Evolutionary conservation across 2,113 vertebrate species (phyloP).

Genomic region (Hydrochoerus hydrochaeris): DNA sequence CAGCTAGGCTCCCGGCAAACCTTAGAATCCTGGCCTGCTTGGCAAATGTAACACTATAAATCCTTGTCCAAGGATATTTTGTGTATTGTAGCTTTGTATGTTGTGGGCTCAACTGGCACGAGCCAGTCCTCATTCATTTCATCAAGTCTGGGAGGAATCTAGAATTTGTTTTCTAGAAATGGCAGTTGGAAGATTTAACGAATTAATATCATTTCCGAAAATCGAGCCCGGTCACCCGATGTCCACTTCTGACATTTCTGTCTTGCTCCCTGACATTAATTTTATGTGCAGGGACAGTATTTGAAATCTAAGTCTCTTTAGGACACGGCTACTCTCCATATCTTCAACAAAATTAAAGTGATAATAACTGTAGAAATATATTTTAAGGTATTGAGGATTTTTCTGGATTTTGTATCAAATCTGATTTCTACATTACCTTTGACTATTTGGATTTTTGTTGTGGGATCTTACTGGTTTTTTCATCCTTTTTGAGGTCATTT

Average conservation of each 20-base stretch:
- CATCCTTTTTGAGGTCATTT: background rate
- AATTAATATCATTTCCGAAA: background rate
- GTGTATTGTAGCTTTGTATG: background rate
- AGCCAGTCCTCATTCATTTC: background rate
- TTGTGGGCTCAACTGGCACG: background rate
- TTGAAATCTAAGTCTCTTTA: background rate
- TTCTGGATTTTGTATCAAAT: constrained; percentile 43
- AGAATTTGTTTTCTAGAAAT: constrained; percentile 31
- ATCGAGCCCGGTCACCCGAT: background rate
- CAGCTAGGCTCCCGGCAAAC: background rate
- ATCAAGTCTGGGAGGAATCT: background rate
- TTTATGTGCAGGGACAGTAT: background rate
- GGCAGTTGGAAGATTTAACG: background rate
- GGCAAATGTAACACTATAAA: constrained; percentile 16
- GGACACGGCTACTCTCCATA: background rate
- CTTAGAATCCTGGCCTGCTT: background rate
- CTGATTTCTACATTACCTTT: constrained; percentile 50
- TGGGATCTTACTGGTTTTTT: background rate
- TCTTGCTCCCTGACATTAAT: background rate
- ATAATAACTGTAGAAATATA: background rate
- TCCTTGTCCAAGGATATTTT: background rate
- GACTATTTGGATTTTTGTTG: background rate
- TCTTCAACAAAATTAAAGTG: background rate
- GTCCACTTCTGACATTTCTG: background rate
- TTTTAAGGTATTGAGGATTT: background rate